phyloP scores from a whole-genome alignment of 2,888 invertebrate species.

The Heteropelma amictum region DNA sequence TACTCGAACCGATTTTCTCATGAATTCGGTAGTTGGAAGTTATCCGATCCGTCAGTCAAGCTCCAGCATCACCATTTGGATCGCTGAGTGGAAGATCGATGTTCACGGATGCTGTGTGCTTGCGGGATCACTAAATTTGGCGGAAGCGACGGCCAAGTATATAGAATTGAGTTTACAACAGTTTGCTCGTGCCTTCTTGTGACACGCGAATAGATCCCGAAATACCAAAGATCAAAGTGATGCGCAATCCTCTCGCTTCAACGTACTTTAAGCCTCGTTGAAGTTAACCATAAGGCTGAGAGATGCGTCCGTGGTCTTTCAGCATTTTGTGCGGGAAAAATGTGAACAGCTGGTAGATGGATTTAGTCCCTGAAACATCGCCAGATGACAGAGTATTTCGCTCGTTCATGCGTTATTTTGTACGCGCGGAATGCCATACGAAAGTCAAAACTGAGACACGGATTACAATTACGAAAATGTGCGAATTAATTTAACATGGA shows the following conservation, averaged over 20 bases:
- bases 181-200: too few relatives aligned
- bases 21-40: too few relatives aligned
- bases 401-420: constrained; percentile 8
- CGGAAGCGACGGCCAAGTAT: too few relatives aligned
- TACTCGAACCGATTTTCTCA: too few relatives aligned
- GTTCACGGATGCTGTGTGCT: too few relatives aligned
- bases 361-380: constrained; percentile 28
- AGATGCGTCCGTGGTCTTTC: constrained; percentile 9
- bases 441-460: constrained; percentile 1
- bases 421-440: constrained; percentile 11
- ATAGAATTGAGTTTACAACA: too few relatives aligned
- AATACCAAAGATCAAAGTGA: constrained; percentile 48
- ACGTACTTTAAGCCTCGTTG: constrained; percentile 22
- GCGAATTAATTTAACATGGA: too few relatives aligned
- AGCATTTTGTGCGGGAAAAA: constrained; percentile 3
- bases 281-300: constrained; percentile 8
- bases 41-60: too few relatives aligned
- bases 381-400: constrained; percentile 20
- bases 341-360: constrained; percentile 26
- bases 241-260: constrained; percentile 10
- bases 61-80: too few relatives aligned
- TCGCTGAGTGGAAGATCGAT: too few relatives aligned
- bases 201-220: constrained; percentile 26
- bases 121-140: too few relatives aligned
- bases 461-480: too few relatives aligned